phyloP scores from a whole-genome alignment of 2,888 invertebrate species.

The Petrophora chlorosata region DNA sequence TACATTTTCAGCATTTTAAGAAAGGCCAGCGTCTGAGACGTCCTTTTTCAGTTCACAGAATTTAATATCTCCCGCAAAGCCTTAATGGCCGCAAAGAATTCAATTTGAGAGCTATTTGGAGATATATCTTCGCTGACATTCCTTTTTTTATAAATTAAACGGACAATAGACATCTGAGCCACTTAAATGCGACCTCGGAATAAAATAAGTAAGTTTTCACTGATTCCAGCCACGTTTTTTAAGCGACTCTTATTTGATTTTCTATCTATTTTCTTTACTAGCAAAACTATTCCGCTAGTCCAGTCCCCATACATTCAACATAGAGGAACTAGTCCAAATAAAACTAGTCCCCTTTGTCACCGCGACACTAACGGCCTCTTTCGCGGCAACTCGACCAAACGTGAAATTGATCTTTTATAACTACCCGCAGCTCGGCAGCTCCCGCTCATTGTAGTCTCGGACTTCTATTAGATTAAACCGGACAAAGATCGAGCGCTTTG shows the following conservation, averaged over 20 bases:
- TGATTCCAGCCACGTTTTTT: too few species aligned
- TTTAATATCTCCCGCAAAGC: slow-evolving; percentile 34
- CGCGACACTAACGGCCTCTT: slow-evolving; percentile 21
- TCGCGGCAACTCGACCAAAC: slow-evolving; percentile 25
- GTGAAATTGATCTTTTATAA: slow-evolving; percentile 38
- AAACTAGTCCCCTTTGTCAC: slow-evolving; percentile 22
- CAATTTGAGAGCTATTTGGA: slow-evolving; percentile 24
- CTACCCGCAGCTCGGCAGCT: slow-evolving; percentile 29
- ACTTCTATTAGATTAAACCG: slow-evolving; percentile 33
- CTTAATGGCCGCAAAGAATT: slow-evolving; percentile 35
- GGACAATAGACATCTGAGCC: too few species aligned
- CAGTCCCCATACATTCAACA: too few species aligned
- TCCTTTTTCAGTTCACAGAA: slow-evolving; percentile 27
- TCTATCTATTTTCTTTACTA: too few species aligned
- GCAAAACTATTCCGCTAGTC: too few species aligned
- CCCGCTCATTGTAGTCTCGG: slow-evolving; percentile 25
- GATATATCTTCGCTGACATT: slow-evolving; percentile 18
- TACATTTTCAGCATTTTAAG: slow-evolving; percentile 9
- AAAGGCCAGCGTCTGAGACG: slow-evolving; percentile 18
- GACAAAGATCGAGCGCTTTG: slow-evolving; percentile 19
- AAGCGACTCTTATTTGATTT: too few species aligned
- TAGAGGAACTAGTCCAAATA: slow-evolving; percentile 6
- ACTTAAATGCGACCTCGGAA: too few species aligned
- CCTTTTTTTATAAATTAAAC: slow-evolving; percentile 9
- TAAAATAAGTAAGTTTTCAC: too few species aligned